Evolutionary conservation across 2,797 vertebrate genomes (phyloP).

Genomic region (Paguma larvata): DNA sequence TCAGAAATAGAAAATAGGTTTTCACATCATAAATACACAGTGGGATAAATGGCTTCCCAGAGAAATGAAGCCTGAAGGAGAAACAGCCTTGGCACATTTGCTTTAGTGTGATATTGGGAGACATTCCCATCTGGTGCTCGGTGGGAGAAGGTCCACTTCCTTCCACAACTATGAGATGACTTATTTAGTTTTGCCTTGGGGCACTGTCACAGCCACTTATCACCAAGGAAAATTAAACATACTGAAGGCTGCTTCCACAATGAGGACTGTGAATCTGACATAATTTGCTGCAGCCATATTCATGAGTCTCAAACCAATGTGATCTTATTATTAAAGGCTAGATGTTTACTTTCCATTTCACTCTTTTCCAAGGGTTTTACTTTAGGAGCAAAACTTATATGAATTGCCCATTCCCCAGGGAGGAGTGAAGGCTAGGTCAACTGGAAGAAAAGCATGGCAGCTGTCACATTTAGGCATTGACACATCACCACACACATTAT

Average conservation of each 20-base stretch:
- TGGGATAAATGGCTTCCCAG: background rate
- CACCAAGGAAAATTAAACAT: conserved; percentile 26
- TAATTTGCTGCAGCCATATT: background rate
- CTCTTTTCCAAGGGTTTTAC: conserved; percentile 23
- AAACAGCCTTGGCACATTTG: background rate
- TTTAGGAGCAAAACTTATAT: background rate
- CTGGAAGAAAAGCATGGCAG: conserved; percentile 62
- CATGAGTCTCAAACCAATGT: background rate
- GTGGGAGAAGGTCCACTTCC: background rate
- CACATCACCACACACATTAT: conserved; percentile 77
- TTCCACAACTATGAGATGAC: background rate
- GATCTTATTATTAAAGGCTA: background rate
- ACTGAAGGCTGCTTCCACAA: background rate
- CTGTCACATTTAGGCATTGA: conserved; percentile 64
- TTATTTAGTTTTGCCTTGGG: conserved; percentile 62
- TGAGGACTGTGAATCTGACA: background rate
- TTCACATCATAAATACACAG: background rate
- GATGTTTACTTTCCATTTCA: background rate
- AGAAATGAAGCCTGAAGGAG: background rate
- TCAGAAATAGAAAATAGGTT: conserved; percentile 52
- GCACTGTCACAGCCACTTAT: conserved; percentile 54
- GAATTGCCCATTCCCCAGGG: background rate
- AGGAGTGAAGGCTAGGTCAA: conserved; percentile 73
- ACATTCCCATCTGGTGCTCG: conserved; percentile 40
- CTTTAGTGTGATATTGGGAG: background rate